Evolutionary conservation across 2,113 vertebrate species (phyloP), one percentile per base, ranked within the genome.

Genomic region (Aegotheles bennettii): DNA sequence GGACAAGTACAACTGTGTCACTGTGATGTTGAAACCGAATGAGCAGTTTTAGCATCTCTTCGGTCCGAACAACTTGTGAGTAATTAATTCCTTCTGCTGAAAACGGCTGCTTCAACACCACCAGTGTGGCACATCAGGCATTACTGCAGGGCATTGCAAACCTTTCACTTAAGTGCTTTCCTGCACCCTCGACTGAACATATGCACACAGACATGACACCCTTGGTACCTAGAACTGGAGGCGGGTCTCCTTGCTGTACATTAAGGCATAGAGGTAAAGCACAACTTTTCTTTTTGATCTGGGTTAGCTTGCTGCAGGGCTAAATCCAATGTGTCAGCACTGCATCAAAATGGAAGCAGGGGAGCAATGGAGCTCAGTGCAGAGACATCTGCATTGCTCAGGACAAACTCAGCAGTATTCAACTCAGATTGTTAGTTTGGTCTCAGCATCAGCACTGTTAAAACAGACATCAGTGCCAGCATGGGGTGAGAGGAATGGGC

Each of bases 141-240:
- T 67, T 54, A 21, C 42, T 42, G 42, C 10, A 1, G 5, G 40
- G 40, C 36, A 5, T 7, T 42, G 48, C 78, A 57, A 47, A 76
- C n/a, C 15, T 54, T 50, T 45, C 19, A 23, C 45, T 75, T 9
- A 11, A n/a, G 42, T 13, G 6, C 47, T 77, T 56, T 47, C 63
- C 70, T 63, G 68, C 48, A 53, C 20, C 53, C 61, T 28, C 69
- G 57, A 35, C 57, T 78, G 89, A 79, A 64, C 23, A 3, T 7
- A 8, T 0, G 0, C 2, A 1, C 54, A 9, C 29, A 47, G 69
- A 38, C 0, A 0, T 21, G 35, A 70, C 33, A 20, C 20, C n/a
- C 77, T 36, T 40, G 36, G 43, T 61, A 63, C 65, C 65, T 25
- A 35, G 15, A 56, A 21, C 28, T 47, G 3, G 4, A 43, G 10